These are phyloP conservation scores for Tiliacea aurago DNA, from an alignment of 2,888 invertebrate species.

Conservation along the genomic window DNA sequence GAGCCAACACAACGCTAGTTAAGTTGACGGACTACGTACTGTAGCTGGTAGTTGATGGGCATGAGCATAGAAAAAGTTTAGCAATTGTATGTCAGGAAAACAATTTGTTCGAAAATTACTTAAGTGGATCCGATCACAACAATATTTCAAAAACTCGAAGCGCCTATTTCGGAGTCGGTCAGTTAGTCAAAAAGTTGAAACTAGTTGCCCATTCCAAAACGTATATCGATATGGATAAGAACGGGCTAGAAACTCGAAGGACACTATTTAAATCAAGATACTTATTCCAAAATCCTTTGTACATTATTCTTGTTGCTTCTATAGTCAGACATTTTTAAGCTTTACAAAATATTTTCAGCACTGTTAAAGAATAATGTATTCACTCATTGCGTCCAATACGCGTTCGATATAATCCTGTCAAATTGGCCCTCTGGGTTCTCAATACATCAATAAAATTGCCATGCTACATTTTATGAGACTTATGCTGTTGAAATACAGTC, in stretches of 20 bases:
- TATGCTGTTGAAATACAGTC: conserved; percentile 11
- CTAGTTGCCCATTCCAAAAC: not conserved
- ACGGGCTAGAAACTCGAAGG: not conserved
- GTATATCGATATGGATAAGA: not conserved
- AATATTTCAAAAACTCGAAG: too few species aligned
- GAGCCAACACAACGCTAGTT: not conserved
- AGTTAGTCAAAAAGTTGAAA: not conserved
- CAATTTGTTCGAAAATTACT: not conserved
- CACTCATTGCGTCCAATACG: not conserved
- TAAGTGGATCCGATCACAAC: too few species aligned
- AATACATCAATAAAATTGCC: conserved; percentile 17
- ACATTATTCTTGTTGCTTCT: not conserved
- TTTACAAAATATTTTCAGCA: not conserved
- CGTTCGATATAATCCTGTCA: conserved; percentile 68
- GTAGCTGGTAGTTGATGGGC: not conserved
- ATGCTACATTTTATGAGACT: not conserved
- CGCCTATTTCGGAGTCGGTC: too few species aligned
- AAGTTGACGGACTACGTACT: not conserved
- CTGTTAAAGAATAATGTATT: conserved; percentile 26
- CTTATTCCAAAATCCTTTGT: too few species aligned
- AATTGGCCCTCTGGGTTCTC: conserved; percentile 67
- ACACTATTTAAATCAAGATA: not conserved
- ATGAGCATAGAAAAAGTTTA: not conserved
- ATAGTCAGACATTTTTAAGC: not conserved
- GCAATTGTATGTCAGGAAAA: not conserved